A percentile compares a stretch with the other conserved stretches of the same genome.
These are phyloP conservation scores for Halictus ligatus DNA, from an alignment of 2,888 invertebrate species.

Conservation along the genomic window DNA sequence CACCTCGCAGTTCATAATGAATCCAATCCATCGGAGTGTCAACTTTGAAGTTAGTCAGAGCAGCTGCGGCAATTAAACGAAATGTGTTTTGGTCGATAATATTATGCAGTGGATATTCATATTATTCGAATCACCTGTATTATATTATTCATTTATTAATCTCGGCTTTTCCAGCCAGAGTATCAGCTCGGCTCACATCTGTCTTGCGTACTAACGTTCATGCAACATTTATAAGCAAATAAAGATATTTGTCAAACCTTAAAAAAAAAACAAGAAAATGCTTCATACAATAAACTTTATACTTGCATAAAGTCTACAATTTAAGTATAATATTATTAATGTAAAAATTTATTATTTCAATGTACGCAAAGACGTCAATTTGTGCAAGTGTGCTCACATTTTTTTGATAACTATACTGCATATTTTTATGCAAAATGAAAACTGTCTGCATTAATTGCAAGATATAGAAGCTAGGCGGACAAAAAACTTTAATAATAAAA, in stretches of 20 bases:
- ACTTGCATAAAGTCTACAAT: too few species aligned
- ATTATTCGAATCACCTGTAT: not conserved
- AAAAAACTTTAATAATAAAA: too few species aligned
- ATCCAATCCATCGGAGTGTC: not conserved
- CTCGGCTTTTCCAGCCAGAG: too few species aligned
- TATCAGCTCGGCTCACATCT: not conserved
- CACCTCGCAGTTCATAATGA: not conserved
- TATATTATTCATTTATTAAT: not conserved
- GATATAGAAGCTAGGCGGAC: too few species aligned
- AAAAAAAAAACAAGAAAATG: not conserved
- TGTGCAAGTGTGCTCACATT: too few species aligned
- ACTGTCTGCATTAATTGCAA: too few species aligned
- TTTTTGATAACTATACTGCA: too few species aligned
- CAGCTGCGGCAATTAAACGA: not conserved
- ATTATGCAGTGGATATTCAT: not conserved
- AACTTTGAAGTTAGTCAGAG: not conserved
- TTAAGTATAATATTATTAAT: too few species aligned
- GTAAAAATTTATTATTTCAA: too few species aligned
- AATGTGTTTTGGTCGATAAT: not conserved
- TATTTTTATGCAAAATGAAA: too few species aligned
- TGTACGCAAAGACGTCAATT: too few species aligned
- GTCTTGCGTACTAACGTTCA: too few species aligned
- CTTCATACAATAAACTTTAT: not conserved
- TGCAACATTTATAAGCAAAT: not conserved
- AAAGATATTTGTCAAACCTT: not conserved